Evolutionary conservation across 2,888 invertebrate species (phyloP).

Genomic region (Pollenia labialis): DNA sequence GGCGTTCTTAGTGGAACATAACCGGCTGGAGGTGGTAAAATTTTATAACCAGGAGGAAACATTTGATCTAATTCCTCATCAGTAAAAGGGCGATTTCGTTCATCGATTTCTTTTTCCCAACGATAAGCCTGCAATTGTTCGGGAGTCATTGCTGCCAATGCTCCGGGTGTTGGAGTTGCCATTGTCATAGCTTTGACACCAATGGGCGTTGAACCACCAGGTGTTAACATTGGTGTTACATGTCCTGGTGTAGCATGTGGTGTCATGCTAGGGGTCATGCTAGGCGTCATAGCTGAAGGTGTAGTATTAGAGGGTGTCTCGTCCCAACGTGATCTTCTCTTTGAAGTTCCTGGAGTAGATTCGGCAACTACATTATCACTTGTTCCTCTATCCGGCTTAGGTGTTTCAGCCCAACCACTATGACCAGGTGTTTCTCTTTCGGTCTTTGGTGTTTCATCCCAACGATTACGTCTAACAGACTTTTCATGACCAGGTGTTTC

Average conservation of each 20-base stretch:
- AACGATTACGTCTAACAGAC: conserved; percentile 95
- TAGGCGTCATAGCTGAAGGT: conserved; percentile 89
- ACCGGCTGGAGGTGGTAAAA: conserved; percentile 96
- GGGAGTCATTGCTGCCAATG: conserved; percentile 98
- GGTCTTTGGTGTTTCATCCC: conserved; percentile 99
- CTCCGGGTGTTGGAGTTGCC: conserved; percentile 98
- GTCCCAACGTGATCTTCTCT: conserved; percentile 98
- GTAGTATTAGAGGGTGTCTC: conserved; percentile 95
- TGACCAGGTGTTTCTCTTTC: conserved; percentile 98
- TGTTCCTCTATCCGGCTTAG: conserved; percentile 94
- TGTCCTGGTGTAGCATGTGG: conserved; percentile 90
- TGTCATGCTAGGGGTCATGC: conserved; percentile 88
- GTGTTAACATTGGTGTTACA: conserved; percentile 90
- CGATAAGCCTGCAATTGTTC: conserved; percentile 99
- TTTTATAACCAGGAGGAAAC: conserved; percentile 99
- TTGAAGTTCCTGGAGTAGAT: conserved; percentile 97
- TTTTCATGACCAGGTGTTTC: conserved; percentile 92
- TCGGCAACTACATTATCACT: conserved; percentile 91
- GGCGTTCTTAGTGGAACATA: conserved; percentile 99
- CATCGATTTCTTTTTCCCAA: conserved; percentile 99
- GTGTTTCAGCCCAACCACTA: conserved; percentile 99
- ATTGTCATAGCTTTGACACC: conserved; percentile 99
- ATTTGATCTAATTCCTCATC: conserved; percentile 99
- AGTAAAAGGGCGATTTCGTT: conserved; percentile 96
- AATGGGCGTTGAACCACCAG: conserved; percentile 93